A percentile compares a stretch with the other conserved stretches of the same genome.
These are phyloP conservation scores for Oreortyx pictus DNA, from an alignment of 2,797 vertebrate genomes.

Conservation along the genomic window DNA sequence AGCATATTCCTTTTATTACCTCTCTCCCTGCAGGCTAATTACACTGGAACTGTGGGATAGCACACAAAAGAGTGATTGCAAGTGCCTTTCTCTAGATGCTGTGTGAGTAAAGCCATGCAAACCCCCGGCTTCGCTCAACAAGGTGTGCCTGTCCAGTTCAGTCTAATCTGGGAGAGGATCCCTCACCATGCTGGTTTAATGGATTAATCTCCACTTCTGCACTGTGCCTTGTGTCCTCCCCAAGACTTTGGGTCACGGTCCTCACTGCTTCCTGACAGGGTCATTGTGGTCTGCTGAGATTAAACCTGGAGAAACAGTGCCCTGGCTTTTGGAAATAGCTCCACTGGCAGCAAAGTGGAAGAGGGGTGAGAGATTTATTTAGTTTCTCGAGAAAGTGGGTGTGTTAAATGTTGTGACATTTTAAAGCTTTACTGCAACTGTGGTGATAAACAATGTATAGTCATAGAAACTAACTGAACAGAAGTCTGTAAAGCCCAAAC, in stretches of 20 bases:
- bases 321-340: constrained; percentile 28
- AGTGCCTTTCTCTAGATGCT: not conserved
- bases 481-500: constrained; percentile 63
- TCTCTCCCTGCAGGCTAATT: constrained; percentile 13
- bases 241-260: not conserved
- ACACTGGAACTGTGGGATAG: not conserved
- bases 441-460: constrained; percentile 61
- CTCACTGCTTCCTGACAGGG: not conserved
- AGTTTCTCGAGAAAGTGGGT: constrained; percentile 63
- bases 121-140: not conserved
- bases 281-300: not conserved
- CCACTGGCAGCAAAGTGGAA: not conserved
- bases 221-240: not conserved
- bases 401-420: constrained; percentile 66
- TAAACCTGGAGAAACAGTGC: constrained; percentile 45
- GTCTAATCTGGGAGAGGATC: not conserved
- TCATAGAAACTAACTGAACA: constrained; percentile 69
- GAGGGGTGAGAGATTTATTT: constrained; percentile 51
- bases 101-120: not conserved
- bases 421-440: constrained; percentile 45
- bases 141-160: not conserved
- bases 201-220: not conserved
- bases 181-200: not conserved
- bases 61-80: not conserved
- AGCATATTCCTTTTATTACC: not conserved